Evolutionary conservation across 2,797 vertebrate species (phyloP).

Genomic region (Pyrrhura leucotis): DNA sequence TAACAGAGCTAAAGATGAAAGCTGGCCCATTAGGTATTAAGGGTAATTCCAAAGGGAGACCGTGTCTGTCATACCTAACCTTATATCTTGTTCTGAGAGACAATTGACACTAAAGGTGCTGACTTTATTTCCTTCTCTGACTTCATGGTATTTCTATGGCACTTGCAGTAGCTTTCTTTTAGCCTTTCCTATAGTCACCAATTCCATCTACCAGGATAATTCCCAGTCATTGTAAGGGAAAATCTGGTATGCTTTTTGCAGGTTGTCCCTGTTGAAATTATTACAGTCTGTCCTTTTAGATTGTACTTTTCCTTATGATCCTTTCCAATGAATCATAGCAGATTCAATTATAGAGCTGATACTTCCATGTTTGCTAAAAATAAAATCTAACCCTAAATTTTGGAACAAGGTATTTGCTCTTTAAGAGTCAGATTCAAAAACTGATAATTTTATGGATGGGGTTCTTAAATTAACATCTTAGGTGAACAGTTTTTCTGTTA

Average conservation of each 20-base stretch:
- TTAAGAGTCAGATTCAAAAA: background rate
- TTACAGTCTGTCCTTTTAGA: constrained; percentile 42
- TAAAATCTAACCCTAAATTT: constrained; percentile 43
- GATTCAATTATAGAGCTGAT: constrained; percentile 49
- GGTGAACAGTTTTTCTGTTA: constrained; percentile 33
- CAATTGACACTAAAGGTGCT: background rate
- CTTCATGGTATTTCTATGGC: background rate
- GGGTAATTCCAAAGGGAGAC: background rate
- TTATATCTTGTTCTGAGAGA: background rate
- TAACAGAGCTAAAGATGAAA: background rate
- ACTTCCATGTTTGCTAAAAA: constrained; percentile 62
- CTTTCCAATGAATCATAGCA: constrained; percentile 47
- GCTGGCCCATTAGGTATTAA: background rate
- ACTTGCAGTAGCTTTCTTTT: background rate
- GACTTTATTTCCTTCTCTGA: background rate
- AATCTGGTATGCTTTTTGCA: constrained; percentile 38
- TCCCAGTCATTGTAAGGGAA: background rate
- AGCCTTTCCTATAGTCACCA: background rate
- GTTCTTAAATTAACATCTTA: constrained; percentile 36
- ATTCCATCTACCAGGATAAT: background rate
- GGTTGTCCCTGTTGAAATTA: constrained; percentile 21
- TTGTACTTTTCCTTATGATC: constrained; percentile 33
- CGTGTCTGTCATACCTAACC: background rate
- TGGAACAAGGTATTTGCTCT: constrained; percentile 5
- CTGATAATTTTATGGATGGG: background rate